These are phyloP conservation scores for Augiades crinisus DNA, from an alignment of 2,888 invertebrate species.

Conservation along the genomic window DNA sequence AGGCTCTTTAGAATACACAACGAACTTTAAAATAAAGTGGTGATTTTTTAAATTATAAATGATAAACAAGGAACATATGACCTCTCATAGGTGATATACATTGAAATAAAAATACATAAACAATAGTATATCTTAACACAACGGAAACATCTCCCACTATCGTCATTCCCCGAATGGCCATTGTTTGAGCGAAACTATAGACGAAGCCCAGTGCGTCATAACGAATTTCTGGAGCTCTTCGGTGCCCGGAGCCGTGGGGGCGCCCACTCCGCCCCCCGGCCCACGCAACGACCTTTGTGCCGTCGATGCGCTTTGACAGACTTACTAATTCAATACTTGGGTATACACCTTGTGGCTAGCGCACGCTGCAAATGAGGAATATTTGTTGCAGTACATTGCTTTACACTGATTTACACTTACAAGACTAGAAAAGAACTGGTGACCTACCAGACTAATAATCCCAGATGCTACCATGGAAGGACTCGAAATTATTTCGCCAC, in stretches of 20 bases:
- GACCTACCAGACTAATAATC: no score
- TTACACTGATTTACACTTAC: no score
- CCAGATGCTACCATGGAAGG: no score
- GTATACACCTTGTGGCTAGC: conserved; percentile 48
- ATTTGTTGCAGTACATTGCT: no score
- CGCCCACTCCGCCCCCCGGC: conserved; percentile 52
- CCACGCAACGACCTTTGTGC: conserved; percentile 82
- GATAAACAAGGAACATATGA: no score
- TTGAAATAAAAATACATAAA: not conserved
- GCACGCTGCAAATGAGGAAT: no score
- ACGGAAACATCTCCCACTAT: not conserved
- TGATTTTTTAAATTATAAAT: no score
- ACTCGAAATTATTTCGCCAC: no score
- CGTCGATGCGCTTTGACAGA: conserved; percentile 62
- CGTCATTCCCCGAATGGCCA: conserved; percentile 8
- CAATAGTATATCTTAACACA: not conserved
- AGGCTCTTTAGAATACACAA: no score
- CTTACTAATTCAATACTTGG: conserved; percentile 66
- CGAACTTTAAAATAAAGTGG: no score
- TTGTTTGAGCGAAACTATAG: conserved; percentile 50
- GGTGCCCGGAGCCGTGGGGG: conserved; percentile 38
- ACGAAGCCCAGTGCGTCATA: conserved; percentile 76
- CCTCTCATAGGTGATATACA: no score
- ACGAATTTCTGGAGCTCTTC: conserved; percentile 76
- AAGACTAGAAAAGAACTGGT: no score